Base-by-base conservation (phyloP, 2,888 invertebrate species). In the Leucoptera coffeella region DNA sequence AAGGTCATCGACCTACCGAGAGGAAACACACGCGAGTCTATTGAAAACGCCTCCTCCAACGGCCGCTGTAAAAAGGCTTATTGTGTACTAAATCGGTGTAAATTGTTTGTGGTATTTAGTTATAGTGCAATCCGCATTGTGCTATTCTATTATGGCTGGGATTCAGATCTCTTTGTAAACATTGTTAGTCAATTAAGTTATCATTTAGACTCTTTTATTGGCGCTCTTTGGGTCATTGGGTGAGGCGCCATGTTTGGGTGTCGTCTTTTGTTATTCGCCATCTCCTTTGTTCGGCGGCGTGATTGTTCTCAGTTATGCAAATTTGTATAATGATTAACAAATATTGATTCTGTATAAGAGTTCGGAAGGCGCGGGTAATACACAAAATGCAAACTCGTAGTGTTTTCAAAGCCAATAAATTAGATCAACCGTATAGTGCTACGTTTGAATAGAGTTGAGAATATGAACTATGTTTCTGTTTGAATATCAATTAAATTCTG, bases 101-200 rank as follows among this genome's bases (percentile, higher is more conserved):
- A 52, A 55, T 43, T 49, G 47, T 47, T 47, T 41, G 45, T 47
- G 44, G 51, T 49, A 46, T 43, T 47, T 43, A 37, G 40, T 37
- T 37, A 39, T 38, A 40, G 37, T 20, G 29, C 37, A 37, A 30
- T 32, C 30, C 34, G 40, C 38, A 45, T 58, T 60, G 51, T 59
- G 42, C 32, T 31, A 22, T 34, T 45, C 44, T 45, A 52, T 56
- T 58, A 50, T 51, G 17, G 6, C 6, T 6, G 6, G 17, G 6
- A 17, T 17, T 17, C 6, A 6, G 42, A 47, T 46, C 38, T 41
- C 38, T 47, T 27, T 53, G 40, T 39, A 43, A 43, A 49, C 45
- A 50, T 56, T 56, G 53, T 55, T 48, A 38, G 43, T 39, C 56
- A 64, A 64, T 62, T 57, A 55, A 55, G 50, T 43, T 36, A 40